Evolutionary conservation across 2,797 vertebrate species (phyloP).

Genomic region (Paramormyrops hopkinsi): DNA sequence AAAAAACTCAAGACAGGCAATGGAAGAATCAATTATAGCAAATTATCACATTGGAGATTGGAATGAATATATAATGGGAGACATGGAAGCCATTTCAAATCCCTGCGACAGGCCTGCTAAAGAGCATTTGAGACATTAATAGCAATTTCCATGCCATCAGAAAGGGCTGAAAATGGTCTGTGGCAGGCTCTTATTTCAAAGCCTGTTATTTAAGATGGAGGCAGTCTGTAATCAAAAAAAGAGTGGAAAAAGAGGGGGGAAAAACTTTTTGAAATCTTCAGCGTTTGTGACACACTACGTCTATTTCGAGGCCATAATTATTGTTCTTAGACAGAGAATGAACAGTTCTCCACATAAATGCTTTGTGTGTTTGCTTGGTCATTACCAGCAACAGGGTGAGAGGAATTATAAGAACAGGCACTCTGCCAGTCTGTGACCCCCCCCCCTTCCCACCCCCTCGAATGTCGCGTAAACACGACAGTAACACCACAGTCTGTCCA

Average conservation of each 20-base stretch:
- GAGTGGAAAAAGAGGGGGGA: conserved; percentile 46
- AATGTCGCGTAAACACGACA: background rate
- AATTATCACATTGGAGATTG: conserved; percentile 76
- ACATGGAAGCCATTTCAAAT: conserved; percentile 74
- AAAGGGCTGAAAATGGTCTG: conserved; percentile 71
- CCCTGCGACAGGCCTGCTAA: conserved; percentile 83
- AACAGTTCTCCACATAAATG: conserved; percentile 66
- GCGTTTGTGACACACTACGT: conserved; percentile 82
- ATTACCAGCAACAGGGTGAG: conserved; percentile 52
- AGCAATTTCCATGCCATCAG: conserved; percentile 91
- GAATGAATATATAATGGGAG: conserved; percentile 68
- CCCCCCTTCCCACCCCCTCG: background rate
- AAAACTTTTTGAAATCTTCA: conserved; percentile 75
- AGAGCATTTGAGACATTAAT: conserved; percentile 92
- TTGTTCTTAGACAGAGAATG: conserved; percentile 69
- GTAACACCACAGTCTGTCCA: background rate
- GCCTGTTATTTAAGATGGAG: conserved; percentile 95
- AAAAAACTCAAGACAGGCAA: conserved; percentile 59
- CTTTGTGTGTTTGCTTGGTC: conserved; percentile 73
- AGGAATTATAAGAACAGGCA: conserved; percentile 36
- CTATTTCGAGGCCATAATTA: conserved; percentile 94
- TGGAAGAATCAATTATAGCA: conserved; percentile 76
- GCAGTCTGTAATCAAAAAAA: conserved; percentile 88
- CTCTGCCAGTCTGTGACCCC: conserved; percentile 28
- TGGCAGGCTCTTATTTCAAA: conserved; percentile 97